Base-by-base conservation (phyloP, 2,113 vertebrate genomes). In the Acanthisitta chloris region DNA sequence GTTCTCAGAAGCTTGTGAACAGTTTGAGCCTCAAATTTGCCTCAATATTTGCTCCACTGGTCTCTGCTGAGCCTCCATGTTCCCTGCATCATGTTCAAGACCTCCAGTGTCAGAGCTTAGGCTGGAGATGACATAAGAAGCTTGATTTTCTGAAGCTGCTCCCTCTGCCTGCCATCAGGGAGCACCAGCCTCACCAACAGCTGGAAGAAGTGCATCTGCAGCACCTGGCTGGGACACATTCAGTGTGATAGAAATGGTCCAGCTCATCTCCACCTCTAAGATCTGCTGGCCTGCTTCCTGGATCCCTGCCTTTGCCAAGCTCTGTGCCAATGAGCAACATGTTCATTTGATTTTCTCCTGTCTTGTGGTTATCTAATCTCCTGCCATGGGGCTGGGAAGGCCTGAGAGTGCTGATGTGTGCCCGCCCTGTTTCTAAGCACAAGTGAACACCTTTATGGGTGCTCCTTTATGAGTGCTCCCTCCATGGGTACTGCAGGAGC, bases 261-360 rank as follows among this genome's bases (percentile, higher is more conserved):
- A 82, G 38, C 34, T 62, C 49, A 62, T 14, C 34, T 79, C n/a
- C 26, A 8, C 51, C 17, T 86, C 57, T 25, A 4, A 38, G 40
- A 49, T 67, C 70, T 54, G 29, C 81, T 34, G 29, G 61, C 61
- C 61, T 81, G 29, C 38, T 36, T 66, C 34, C 34, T 17, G 20
- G 19, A 64, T 51, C 38, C 48, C 43, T 25, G 24, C 45, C 40
- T 76, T 71, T 72, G 66, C 55, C 59, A 58, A 78, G 43, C 38
- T 80, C 76, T 65, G 33, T 31, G 72, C 43, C 1, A 4, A 26
- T 0, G 1, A 0, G 2, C 74, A 62, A 33, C 28, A 28, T 1
- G 0, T 46, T 52, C 7, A 5, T 95, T 90, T 52, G 62, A 65
- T 86, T 88, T 92, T 62, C 45, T 83, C 18, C 28, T 40, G 25